Evolutionary conservation across 1,140 invertebrate species (phyloP), one percentile per base, ranked within the genome.

Genomic region (Agrilus planipennis): DNA sequence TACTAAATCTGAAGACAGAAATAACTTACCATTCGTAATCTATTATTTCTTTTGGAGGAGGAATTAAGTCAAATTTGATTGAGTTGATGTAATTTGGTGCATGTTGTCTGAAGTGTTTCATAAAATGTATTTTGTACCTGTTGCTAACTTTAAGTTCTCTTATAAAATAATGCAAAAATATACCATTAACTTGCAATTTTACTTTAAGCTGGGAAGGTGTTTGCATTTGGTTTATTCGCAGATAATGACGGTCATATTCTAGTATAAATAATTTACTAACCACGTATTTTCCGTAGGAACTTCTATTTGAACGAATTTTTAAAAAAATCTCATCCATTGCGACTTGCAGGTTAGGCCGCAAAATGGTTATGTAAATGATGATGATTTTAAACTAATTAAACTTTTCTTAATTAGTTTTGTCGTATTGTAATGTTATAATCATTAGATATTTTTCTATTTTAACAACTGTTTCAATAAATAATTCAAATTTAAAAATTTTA

Each of bases 1-100:
- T 23, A 34, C 0, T 20, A 2, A 30, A 15, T 15, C 23, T 11
- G 10, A 17, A 27, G 29, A 31, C 10, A 17, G 28, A 1, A 28
- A 16, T 17, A 37, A 57, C 61, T 67, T 66, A 77, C 77, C 76
- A 81, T 41, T 65, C 69, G 53, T 75, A 74, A 64, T 84, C 79
- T 42, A 84, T 62, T 25, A 76, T 69, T 52, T 81, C 71, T 39
- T 58, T 67, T 19, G 62, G 67, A 6, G 78, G 73, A 18, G 64
- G 63, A 42, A 63, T 51, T 19, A 77, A 49, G 59, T 55, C 17
- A 12, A 42, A 21, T 12, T 34, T 14, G 17, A 42, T 12, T 9
- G 1, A 10, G 25, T 41, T 34, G 16, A 34, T 34, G 19, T 34
- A 9, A 5, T 10, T n/a, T 7, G 11, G 11, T 30, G 28, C 15